Percentiles rank a stretch among this genome's conserved stretches.
phyloP scores from a whole-genome alignment of 1,140 invertebrate species.

The Lucilia sericata region DNA sequence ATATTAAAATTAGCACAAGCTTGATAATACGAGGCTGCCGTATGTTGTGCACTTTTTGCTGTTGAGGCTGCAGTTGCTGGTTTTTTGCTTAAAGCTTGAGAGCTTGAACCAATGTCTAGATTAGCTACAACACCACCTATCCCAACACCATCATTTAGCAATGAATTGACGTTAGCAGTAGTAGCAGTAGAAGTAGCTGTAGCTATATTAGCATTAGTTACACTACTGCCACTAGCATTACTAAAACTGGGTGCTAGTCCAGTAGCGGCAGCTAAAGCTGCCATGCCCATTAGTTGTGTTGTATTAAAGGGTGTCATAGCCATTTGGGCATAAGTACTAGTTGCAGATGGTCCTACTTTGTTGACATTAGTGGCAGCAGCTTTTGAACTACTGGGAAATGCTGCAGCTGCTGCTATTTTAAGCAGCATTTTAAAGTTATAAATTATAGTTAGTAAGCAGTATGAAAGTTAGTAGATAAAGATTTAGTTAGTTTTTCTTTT shows the following conservation, averaged over 20 bases:
- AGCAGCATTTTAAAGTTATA: constrained; percentile 3
- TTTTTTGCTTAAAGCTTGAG: no score
- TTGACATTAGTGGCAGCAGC: constrained; percentile 30
- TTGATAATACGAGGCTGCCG: constrained; percentile 36
- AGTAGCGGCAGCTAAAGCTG: constrained; percentile 53
- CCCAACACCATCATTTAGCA: background rate
- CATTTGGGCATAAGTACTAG: background rate
- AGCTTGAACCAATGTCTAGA: no score
- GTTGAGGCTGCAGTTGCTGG: background rate
- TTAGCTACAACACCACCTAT: background rate
- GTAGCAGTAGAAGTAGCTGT: background rate
- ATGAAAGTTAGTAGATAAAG: background rate
- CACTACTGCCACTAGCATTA: background rate
- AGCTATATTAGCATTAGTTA: background rate
- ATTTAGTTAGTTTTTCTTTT: background rate
- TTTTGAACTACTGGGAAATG: constrained; percentile 47
- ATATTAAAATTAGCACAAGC: constrained; percentile 62
- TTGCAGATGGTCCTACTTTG: background rate
- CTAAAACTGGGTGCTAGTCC: constrained; percentile 32
- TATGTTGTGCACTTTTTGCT: background rate
- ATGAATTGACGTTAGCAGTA: background rate
- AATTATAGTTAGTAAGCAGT: background rate
- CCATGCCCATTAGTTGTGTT: constrained; percentile 63
- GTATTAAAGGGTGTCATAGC: constrained; percentile 51
- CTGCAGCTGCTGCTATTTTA: constrained; percentile 39